Percentiles rank a stretch among this genome's conserved stretches.
phyloP scores from a whole-genome alignment of 2,797 vertebrate species.

The Lates japonicus region DNA sequence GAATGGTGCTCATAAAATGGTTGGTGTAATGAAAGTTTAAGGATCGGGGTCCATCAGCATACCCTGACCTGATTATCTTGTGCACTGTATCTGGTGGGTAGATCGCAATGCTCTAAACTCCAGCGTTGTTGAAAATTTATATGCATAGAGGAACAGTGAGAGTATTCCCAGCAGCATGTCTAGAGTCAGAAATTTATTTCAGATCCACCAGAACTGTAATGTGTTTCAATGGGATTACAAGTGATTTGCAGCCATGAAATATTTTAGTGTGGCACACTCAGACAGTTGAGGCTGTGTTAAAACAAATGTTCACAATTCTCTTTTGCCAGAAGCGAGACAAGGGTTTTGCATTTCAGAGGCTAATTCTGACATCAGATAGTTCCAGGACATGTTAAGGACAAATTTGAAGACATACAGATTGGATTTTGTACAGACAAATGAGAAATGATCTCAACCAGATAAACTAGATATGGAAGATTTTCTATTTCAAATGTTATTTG shows the following conservation, averaged over 20 bases:
- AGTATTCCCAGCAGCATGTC: slow-evolving; percentile 61
- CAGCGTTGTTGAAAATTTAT: slow-evolving; percentile 46
- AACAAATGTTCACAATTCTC: slow-evolving; percentile 60
- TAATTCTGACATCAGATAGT: slow-evolving; percentile 33
- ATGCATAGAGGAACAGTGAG: slow-evolving; percentile 48
- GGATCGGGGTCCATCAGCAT: slow-evolving; percentile 40
- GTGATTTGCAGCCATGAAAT: slow-evolving; percentile 68
- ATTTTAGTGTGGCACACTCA: slow-evolving; percentile 44
- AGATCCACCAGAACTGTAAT: slow-evolving; percentile 57
- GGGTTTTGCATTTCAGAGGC: slow-evolving; percentile 50
- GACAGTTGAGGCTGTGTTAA: slow-evolving; percentile 45
- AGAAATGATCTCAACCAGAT: background rate
- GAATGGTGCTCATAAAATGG: slow-evolving; percentile 42
- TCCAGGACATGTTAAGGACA: slow-evolving; percentile 28
- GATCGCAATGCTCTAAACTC: slow-evolving; percentile 45
- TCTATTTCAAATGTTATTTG: background rate
- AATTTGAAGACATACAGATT: background rate
- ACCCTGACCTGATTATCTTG: slow-evolving; percentile 58
- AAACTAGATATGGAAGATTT: background rate
- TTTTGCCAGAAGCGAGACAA: slow-evolving; percentile 51
- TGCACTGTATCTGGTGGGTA: slow-evolving; percentile 40
- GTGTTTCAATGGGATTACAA: slow-evolving; percentile 64
- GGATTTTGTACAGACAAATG: slow-evolving; percentile 6
- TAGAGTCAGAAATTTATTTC: slow-evolving; percentile 59
- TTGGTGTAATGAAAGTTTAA: slow-evolving; percentile 64